These are phyloP conservation scores for Cephus rjabovi DNA, from an alignment of 2,888 invertebrate genomes.

Conservation along the genomic window DNA sequence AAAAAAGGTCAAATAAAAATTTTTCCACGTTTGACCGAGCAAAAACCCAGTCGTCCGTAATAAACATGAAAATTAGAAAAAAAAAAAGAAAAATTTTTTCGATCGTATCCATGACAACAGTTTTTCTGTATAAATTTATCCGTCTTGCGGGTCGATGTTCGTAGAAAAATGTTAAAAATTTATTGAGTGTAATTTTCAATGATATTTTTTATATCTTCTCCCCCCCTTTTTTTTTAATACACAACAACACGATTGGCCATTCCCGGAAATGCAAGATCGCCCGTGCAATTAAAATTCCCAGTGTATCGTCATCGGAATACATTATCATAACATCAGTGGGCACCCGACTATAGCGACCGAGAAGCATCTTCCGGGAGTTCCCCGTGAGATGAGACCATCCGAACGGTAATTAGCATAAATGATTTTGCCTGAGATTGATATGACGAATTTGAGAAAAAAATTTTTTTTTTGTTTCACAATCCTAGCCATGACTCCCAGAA, in stretches of 20 bases:
- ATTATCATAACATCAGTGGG: not conserved
- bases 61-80: conserved; percentile 2
- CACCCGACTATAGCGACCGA: not conserved
- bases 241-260: not conserved
- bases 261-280: not conserved
- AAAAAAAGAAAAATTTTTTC: not conserved
- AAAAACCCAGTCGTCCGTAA: not conserved
- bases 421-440: not conserved
- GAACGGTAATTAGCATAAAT: not conserved
- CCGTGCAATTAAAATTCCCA: not conserved
- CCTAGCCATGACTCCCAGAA: conserved; percentile 33
- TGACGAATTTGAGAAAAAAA: not conserved
- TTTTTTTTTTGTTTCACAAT: not conserved
- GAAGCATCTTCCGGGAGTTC: not conserved
- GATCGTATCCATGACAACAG: not conserved
- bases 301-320: not conserved
- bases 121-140: not conserved
- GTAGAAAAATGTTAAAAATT: not conserved
- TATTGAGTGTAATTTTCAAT: not conserved
- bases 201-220: not conserved
- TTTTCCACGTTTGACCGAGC: not conserved
- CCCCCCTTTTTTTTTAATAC: not conserved
- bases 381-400: not conserved
- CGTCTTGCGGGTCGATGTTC: not conserved
- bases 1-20: not conserved